A percentile compares a stretch with the other conserved stretches of the same genome.
These are phyloP conservation scores for Neolamprologus caudopunctatus DNA, from an alignment of 2,113 vertebrate genomes.

Conservation along the genomic window DNA sequence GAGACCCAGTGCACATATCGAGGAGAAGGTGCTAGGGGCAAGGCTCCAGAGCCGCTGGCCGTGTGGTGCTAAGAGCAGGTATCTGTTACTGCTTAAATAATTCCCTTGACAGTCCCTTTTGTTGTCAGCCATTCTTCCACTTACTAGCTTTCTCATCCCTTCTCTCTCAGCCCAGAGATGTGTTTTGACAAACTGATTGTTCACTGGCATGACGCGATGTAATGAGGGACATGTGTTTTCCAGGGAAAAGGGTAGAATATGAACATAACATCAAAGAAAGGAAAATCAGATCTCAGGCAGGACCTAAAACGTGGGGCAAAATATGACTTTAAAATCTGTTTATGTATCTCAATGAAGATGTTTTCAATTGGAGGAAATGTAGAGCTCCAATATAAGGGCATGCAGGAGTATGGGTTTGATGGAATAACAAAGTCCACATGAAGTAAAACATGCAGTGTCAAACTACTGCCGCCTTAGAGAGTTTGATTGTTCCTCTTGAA, in stretches of 20 bases:
- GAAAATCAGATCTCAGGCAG: conserved; percentile 43
- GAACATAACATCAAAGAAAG: conserved; percentile 49
- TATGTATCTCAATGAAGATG: conserved; percentile 40
- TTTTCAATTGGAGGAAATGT: conserved; percentile 47
- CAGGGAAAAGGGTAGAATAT: conserved; percentile 28
- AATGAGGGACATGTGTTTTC: conserved; percentile 64
- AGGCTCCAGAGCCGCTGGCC: not conserved
- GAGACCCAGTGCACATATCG: conserved; percentile 49
- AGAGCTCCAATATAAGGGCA: not conserved
- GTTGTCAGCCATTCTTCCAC: conserved; percentile 15
- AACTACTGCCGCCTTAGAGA: not conserved
- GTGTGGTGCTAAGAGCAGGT: conserved; percentile 33
- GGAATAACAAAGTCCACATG: conserved; percentile 34
- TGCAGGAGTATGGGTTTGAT: conserved; percentile 24
- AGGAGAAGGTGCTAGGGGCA: conserved; percentile 40
- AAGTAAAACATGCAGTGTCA: conserved; percentile 25
- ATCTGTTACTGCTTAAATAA: conserved; percentile 59
- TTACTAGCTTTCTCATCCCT: conserved; percentile 16
- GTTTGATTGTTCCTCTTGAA: conserved; percentile 16
- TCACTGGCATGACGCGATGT: conserved; percentile 55
- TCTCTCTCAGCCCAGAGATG: conserved; percentile 30
- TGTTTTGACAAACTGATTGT: conserved; percentile 64
- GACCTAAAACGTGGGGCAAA: conserved; percentile 11
- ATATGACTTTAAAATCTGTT: conserved; percentile 42
- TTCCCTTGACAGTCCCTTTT: conserved; percentile 32